Conservation (phyloP, 2,797 vertebrate species). For the Malacoctenus gilli region DNA sequence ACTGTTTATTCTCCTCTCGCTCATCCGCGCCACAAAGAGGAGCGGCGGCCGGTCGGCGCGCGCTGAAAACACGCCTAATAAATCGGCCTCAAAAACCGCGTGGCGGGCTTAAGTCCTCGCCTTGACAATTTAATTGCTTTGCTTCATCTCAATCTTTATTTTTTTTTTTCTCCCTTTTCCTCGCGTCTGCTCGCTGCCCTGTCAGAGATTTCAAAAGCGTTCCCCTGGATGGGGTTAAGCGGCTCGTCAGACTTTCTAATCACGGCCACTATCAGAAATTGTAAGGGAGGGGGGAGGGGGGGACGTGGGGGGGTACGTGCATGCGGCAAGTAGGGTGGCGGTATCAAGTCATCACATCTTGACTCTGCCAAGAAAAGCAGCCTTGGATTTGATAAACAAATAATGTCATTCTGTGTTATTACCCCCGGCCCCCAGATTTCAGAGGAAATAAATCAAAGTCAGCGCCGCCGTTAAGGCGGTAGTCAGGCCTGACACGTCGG, state of each 20-base stretch:
- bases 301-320: conserved; percentile 2
- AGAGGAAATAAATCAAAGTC: conserved; percentile 95
- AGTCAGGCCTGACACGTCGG: conserved; percentile 72
- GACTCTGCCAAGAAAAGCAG: conserved; percentile 82
- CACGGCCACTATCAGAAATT: conserved; percentile 83
- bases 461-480: conserved; percentile 79
- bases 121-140: conserved; percentile 75
- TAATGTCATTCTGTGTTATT: conserved; percentile 93
- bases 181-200: conserved; percentile 22
- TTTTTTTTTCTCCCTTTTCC: conserved; percentile 1
- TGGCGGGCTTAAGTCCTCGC: conserved; percentile 55
- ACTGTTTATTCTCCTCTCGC: conserved; percentile 57
- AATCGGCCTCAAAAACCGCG: conserved; percentile 54
- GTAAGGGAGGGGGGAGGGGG: conserved; percentile 18
- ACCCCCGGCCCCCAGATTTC: conserved; percentile 88
- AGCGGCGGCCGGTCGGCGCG: conserved; percentile 43
- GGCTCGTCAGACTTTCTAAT: conserved; percentile 76
- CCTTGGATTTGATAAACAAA: conserved; percentile 92
- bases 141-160: conserved; percentile 56
- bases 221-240: conserved; percentile 71
- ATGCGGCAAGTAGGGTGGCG: conserved; percentile 6
- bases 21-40: conserved; percentile 43
- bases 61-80: conserved; percentile 63
- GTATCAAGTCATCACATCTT: conserved; percentile 82
- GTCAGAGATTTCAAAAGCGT: conserved; percentile 61